Base-by-base conservation (phyloP, 1,140 invertebrate species). In the Lepidurus apus region DNA sequence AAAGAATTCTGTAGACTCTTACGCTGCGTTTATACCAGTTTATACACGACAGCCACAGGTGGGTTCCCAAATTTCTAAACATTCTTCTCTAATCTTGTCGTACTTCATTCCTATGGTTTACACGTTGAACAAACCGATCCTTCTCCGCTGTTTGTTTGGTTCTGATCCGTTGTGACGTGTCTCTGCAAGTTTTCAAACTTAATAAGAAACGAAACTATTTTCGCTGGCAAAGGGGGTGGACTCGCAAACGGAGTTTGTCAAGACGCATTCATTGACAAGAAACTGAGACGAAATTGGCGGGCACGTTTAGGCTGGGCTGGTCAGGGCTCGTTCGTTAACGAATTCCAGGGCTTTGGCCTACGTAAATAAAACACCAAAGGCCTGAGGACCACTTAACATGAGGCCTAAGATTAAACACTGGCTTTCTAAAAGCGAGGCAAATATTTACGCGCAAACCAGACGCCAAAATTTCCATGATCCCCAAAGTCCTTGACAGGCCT, bases 371-470 rank as follows among this genome's bases (percentile, higher is more conserved):
- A 34, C 34, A 34, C 21, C 17, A 21, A 65, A 7, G 21, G 53
- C 17, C 53, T 65, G 53, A 65, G 53, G 53, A 65, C 53, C 53
- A 65, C 53, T 65, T 65, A 65, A 65, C 21, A 65, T 17, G n/a
- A 65, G 53, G 53, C 21, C 53, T 65, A 65, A 65, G n/a, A 65
- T 65, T 65, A 65, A 65, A 65, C 53, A 65, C 8, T 6, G 53
- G 53, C 53, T 3, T 65, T 21, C 53, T 13, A 65, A 65, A 9
- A 65, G 21, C 53, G 53, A 13, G 21, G 21, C 53, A 65, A 65
- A 65, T 65, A 65, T 65, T 65, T 65, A 65, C 13, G 53, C 53
- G 53, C 53, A 17, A 65, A 21, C 53, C 53, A 65, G 53, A 65
- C 53, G 53, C 53, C 53, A 65, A 65, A 7, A 65, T n/a, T 65